A percentile compares a stretch with the other conserved stretches of the same genome.
Evolutionary conservation across 2,113 vertebrate genomes (phyloP).

Genomic region (Mesitornis unicolor): DNA sequence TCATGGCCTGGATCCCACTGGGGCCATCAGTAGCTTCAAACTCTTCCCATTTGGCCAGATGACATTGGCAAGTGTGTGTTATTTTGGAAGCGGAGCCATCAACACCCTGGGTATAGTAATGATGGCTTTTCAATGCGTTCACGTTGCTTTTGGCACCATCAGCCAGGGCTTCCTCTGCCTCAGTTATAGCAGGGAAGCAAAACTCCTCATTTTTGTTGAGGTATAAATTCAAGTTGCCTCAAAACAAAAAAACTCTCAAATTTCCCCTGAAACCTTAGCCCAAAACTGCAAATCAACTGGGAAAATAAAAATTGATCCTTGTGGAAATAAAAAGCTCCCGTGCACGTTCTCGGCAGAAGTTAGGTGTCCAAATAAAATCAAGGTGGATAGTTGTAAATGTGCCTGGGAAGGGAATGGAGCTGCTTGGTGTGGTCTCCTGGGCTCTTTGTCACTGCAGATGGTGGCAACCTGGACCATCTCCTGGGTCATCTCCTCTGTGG

Average conservation of each 20-base stretch:
- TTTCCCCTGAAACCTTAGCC: neutral
- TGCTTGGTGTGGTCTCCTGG: neutral
- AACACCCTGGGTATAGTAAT: neutral
- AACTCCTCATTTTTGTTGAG: neutral
- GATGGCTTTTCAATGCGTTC: neutral
- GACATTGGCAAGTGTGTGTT: neutral
- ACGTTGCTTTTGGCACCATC: conserved; percentile 16
- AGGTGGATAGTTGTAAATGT: rapidly evolving
- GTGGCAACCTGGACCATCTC: neutral
- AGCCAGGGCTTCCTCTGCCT: neutral
- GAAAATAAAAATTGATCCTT: neutral
- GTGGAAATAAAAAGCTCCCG: neutral
- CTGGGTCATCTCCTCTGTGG: neutral
- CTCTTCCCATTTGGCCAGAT: neutral
- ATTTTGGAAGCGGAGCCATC: conserved; percentile 50
- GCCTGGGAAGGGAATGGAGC: neutral
- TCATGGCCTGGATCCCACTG: neutral
- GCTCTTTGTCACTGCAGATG: neutral
- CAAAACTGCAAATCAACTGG: neutral
- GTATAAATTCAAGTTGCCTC: neutral
- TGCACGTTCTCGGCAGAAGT: neutral
- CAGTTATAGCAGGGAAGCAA: neutral
- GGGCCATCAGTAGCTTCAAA: conserved; percentile 16
- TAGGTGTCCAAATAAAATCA: neutral
- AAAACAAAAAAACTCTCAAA: neutral